phyloP scores from a whole-genome alignment of 2,797 vertebrate species.

The Heteromormyrus szaboi region DNA sequence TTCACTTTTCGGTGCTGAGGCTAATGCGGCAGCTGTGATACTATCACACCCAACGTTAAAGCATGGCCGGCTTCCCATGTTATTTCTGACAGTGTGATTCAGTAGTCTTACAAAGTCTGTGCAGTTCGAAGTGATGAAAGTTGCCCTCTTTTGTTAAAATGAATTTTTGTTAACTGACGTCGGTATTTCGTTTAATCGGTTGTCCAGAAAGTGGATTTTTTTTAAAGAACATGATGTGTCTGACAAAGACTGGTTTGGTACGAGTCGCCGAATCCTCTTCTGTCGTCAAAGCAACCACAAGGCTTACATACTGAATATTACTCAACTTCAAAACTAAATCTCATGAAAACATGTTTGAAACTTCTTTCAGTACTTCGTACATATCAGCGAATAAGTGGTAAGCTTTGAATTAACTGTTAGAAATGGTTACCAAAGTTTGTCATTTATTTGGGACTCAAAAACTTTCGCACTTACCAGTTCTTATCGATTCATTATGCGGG shows the following conservation, averaged over 20 bases:
- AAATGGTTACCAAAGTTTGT: neutral
- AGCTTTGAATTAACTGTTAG: neutral
- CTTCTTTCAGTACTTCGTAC: neutral
- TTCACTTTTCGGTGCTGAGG: neutral
- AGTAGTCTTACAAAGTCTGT: neutral
- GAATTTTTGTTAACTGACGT: neutral
- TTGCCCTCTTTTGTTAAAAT: neutral
- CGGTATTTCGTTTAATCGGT: neutral
- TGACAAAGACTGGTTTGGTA: neutral
- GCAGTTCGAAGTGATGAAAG: neutral
- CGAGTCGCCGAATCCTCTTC: neutral
- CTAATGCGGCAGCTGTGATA: neutral
- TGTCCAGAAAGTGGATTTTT: neutral
- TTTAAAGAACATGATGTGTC: neutral
- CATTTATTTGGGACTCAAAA: neutral
- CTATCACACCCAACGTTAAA: neutral
- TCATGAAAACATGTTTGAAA: neutral
- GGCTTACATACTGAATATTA: neutral
- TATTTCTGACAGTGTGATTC: neutral
- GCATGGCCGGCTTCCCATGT: neutral
- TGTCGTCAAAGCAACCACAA: neutral
- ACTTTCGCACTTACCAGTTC: neutral
- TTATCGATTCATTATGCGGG: neutral
- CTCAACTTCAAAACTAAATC: neutral
- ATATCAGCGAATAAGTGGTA: neutral